Percentiles rank a stretch among this genome's conserved stretches.
These are phyloP conservation scores for Masnerella sp. DNA, from an alignment of 2,888 invertebrate genomes.

Conservation along the genomic window DNA sequence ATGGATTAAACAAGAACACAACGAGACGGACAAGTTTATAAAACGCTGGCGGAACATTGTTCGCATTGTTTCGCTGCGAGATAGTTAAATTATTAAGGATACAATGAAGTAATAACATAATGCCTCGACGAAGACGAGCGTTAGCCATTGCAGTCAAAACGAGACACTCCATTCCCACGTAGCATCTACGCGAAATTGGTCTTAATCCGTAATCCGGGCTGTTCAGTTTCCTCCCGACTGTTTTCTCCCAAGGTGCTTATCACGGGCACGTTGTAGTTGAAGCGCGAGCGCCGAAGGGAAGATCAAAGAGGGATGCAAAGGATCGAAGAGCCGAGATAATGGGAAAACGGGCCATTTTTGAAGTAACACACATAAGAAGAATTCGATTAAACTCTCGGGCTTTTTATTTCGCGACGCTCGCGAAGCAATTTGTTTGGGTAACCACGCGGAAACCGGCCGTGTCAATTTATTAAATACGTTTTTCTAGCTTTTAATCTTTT, in stretches of 20 bases:
- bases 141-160: slow-evolving; percentile 60
- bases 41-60: slow-evolving; percentile 38
- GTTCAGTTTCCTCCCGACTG: slow-evolving; percentile 75
- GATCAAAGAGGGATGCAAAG: slow-evolving; percentile 58
- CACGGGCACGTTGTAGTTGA: slow-evolving; percentile 51
- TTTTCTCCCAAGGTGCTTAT: slow-evolving; percentile 63
- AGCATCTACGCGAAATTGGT: slow-evolving; percentile 74
- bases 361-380: slow-evolving; percentile 56
- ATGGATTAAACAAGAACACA: slow-evolving; percentile 10
- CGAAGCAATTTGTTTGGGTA: slow-evolving; percentile 57
- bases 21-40: slow-evolving; percentile 30
- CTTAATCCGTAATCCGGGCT: slow-evolving; percentile 76
- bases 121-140: slow-evolving; percentile 45
- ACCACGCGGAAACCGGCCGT: slow-evolving; percentile 45
- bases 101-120: slow-evolving; percentile 59
- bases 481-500: slow-evolving; percentile 25
- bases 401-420: slow-evolving; percentile 37
- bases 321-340: slow-evolving; percentile 58
- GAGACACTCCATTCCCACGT: slow-evolving; percentile 73
- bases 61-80: slow-evolving; percentile 43
- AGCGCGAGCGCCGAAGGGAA: slow-evolving; percentile 51
- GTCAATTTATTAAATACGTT: slow-evolving; percentile 54
- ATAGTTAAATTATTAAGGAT: slow-evolving; percentile 53
- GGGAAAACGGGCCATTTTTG: slow-evolving; percentile 52
- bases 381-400: slow-evolving; percentile 51